These are phyloP conservation scores for Amiota minor DNA, from an alignment of 2,888 invertebrate genomes.

Conservation along the genomic window DNA sequence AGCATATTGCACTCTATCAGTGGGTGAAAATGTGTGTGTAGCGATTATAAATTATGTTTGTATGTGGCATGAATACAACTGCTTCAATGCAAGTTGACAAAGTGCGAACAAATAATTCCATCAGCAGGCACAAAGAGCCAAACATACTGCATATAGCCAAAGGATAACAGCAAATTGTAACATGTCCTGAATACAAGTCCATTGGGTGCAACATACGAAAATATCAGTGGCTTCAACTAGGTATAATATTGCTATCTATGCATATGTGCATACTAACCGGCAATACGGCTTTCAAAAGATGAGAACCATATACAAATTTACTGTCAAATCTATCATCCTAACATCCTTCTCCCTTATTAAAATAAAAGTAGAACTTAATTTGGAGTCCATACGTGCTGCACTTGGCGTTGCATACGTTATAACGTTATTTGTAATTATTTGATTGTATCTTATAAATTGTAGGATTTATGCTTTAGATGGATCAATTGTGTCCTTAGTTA, in stretches of 20 bases:
- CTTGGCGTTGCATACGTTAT: too few relatives aligned
- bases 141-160: slow-evolving; percentile 13
- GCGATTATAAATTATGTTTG: background rate
- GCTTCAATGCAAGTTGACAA: slow-evolving; percentile 59
- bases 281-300: too few relatives aligned
- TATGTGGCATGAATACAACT: background rate
- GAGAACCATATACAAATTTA: slow-evolving; percentile 51
- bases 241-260: slow-evolving; percentile 10
- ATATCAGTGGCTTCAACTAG: background rate
- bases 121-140: slow-evolving; percentile 68
- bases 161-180: background rate
- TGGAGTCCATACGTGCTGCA: background rate
- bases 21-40: background rate
- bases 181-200: background rate
- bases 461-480: slow-evolving; percentile 51
- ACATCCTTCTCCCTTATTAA: too few relatives aligned
- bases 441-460: slow-evolving; percentile 52
- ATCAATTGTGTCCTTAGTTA: background rate
- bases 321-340: too few relatives aligned
- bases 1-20: slow-evolving; percentile 60
- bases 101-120: slow-evolving; percentile 72
- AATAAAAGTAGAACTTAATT: slow-evolving; percentile 27
- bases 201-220: slow-evolving; percentile 9
- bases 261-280: background rate
- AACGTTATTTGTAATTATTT: slow-evolving; percentile 58